Base-by-base conservation (phyloP, 2,113 vertebrate genomes). In the Macrotus californicus region DNA sequence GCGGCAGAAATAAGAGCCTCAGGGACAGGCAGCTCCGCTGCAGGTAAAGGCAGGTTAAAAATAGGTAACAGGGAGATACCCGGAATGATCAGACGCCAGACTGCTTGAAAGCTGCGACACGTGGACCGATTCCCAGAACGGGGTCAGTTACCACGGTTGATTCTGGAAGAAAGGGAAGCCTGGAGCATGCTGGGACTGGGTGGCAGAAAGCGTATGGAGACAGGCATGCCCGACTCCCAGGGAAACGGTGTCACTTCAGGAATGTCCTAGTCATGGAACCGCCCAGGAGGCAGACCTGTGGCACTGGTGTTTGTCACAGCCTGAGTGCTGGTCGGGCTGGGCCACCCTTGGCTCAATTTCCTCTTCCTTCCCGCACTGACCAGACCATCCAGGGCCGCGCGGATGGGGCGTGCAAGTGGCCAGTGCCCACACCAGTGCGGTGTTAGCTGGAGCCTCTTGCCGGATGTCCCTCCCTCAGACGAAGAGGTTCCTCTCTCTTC, bases 11-110 rank as follows among this genome's bases (percentile, higher is more conserved):
- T 8, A 6, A 36, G 39, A n/a, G 43, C 9, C 4, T 12, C 6
- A 21, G 43, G 70, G 31, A 12, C 0, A 3, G 67, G 59, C 69
- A 7, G 14, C 21, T 0, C 1, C 2, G 19, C 43, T 12, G 1
- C 39, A 21, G 69, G 72, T 39, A 66, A 84, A 93, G 77, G 61
- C 8, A 19, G 52, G 50, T 54, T 86, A 73, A 72, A 90, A 87
- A 91, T 50, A 93, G 89, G 36, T 11, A 12, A 4, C 0, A n/a
- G 52, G 77, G 36, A 52, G 48, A 39, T 0, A 5, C 67, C 34
- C 11, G 15, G 72, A 61, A 15, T 22, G 43, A 19, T 31, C 41
- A 21, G 56, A 39, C 4, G 59, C 48, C 81, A 39, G 39, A 2
- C 1, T 26, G 43, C 70, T 67, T 67, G 92, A 61, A 87, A 67